Evolutionary conservation across 2,797 vertebrate genomes (phyloP).

Genomic region (Babyrousa celebensis): DNA sequence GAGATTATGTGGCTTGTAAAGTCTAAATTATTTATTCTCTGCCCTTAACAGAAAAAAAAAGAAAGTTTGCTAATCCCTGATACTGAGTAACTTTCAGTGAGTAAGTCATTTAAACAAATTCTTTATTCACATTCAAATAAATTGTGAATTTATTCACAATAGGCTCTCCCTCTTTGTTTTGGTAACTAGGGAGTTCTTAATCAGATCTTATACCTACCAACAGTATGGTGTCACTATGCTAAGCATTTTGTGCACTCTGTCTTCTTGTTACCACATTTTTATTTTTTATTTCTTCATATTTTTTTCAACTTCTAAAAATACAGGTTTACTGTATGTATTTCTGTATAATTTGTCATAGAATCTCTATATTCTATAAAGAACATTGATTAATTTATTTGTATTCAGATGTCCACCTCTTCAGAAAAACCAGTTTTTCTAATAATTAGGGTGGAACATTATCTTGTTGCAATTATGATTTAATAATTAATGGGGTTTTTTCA

Average conservation of each 20-base stretch:
- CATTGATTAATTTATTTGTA: neutral
- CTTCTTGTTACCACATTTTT: neutral
- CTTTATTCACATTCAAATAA: no score
- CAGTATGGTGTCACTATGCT: neutral
- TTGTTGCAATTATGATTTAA: neutral
- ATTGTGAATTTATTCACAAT: neutral
- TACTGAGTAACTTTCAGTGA: neutral
- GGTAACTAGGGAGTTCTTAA: neutral
- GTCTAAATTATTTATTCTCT: neutral
- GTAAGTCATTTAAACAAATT: neutral
- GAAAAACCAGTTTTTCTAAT: constrained; percentile 1
- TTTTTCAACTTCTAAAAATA: constrained; percentile 24
- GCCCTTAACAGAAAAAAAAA: neutral
- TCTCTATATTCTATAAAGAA: neutral
- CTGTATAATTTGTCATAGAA: neutral
- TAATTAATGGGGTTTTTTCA: neutral
- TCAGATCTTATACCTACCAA: neutral
- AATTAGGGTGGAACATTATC: neutral
- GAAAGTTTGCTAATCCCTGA: neutral
- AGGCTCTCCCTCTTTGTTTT: neutral
- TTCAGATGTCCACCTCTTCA: neutral
- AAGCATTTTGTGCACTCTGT: neutral
- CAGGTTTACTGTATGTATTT: neutral
- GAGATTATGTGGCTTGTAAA: neutral
- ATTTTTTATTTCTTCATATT: neutral